Evolutionary conservation across 2,113 vertebrate genomes (phyloP), one percentile per base, ranked within the genome.

Genomic region (Pagrus major): DNA sequence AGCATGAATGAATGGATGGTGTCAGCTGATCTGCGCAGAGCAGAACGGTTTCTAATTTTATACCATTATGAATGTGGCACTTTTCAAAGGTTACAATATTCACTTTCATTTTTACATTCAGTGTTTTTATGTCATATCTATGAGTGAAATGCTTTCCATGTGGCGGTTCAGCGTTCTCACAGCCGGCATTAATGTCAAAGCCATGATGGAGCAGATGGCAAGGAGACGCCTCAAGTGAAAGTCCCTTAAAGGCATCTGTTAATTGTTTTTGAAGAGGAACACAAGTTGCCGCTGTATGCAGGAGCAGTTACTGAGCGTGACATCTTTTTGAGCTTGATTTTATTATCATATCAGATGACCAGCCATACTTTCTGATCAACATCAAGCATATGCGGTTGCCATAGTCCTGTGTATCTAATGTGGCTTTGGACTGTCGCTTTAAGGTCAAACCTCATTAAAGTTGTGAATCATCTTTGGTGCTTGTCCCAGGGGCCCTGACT

Each of bases 121-220:
- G 47, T 54, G 59, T 46, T 75, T 52, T 16, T 16, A 49, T 58
- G 67, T 52, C 54, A 10, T 18, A 35, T 54, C 59, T 39, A 5
- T 21, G 73, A 59, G 49, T 68, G 66, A 72, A 81, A 61, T 29
- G 42, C 54, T 49, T 55, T 66, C 14, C 42, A 2, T 65, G 67
- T 25, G 67, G 23, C 27, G 67, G 49, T 71, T 86, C 54, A 67
- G 75, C 65, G 72, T 81, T 83, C 80, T 89, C 88, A 61, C 88
- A 82, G 87, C 64, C 71, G 88, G 86, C 65, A 65, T 51, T 82
- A 79, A 89, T 90, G 88, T 92, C 86, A 89, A 73, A 86, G 76
- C 80, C 78, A 70, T 76, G 5, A 81, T 78, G 82, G 27, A 91
- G 86, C 94, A 94, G 93, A 95, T 93, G 93, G 93, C 78, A 83